Evolutionary conservation across 1,140 invertebrate genomes (phyloP).

Genomic region (Listronotus oregonensis): DNA sequence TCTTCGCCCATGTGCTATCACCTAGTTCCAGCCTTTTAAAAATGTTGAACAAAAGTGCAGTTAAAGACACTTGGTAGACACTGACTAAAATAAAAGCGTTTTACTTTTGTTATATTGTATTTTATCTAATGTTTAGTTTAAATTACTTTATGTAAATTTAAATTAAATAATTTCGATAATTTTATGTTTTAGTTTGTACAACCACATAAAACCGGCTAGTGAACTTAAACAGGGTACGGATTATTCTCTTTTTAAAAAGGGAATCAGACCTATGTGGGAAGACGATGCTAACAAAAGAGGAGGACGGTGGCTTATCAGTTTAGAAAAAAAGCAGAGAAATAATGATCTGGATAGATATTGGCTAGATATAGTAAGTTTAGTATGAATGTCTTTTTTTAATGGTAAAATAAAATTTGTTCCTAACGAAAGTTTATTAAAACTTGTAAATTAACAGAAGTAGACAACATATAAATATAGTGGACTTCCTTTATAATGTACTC

Average conservation of each 20-base stretch:
- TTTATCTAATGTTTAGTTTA: background rate
- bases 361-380: constrained; percentile 88
- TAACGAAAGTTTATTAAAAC: too few relatives aligned
- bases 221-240: constrained; percentile 88
- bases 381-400: too few relatives aligned
- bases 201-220: constrained; percentile 93
- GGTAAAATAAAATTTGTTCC: too few relatives aligned
- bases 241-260: constrained; percentile 96
- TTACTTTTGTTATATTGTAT: too few relatives aligned
- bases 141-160: background rate
- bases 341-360: constrained; percentile 90
- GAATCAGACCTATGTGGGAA: constrained; percentile 98
- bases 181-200: constrained; percentile 76
- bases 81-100: too few relatives aligned
- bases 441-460: too few relatives aligned
- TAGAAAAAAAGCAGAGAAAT: constrained; percentile 81
- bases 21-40: too few relatives aligned
- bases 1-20: too few relatives aligned
- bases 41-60: too few relatives aligned
- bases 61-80: too few relatives aligned
- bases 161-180: background rate
- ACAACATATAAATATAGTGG: too few relatives aligned
- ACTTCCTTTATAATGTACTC: too few relatives aligned
- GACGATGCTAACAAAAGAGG: constrained; percentile 86
- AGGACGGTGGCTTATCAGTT: constrained; percentile 92